Evolutionary conservation across 2,113 vertebrate genomes (phyloP).

Genomic region (Morone saxatilis): DNA sequence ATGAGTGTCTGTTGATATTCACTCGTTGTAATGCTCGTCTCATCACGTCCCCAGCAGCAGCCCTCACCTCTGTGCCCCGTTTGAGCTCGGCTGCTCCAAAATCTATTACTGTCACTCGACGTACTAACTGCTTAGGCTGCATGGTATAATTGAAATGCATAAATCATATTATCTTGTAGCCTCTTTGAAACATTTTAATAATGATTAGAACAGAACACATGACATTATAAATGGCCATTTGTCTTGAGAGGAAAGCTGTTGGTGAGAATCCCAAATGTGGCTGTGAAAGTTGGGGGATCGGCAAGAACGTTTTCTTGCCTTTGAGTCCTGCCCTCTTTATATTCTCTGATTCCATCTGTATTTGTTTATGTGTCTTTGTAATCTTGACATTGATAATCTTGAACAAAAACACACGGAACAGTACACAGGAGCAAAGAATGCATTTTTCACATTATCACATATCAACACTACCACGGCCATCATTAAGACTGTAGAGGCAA

Average conservation of each 20-base stretch:
- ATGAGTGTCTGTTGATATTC: conserved; percentile 33
- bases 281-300: neutral
- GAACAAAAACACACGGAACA: neutral
- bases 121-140: neutral
- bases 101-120: conserved; percentile 9
- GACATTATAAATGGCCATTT: neutral
- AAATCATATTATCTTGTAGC: conserved; percentile 5
- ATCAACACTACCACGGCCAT: neutral
- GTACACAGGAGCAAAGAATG: neutral
- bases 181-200: neutral
- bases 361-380: too few species aligned
- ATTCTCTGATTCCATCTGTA: too few species aligned
- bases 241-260: neutral
- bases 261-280: neutral
- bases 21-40: conserved; percentile 34
- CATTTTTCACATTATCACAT: neutral
- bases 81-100: conserved; percentile 11
- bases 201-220: neutral
- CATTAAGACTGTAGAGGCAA: neutral
- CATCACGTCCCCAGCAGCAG: conserved; percentile 19
- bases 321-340: neutral
- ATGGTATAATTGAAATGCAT: conserved; percentile 8
- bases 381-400: neutral
- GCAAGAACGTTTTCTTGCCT: neutral
- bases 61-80: conserved; percentile 14